Evolutionary conservation across 53 echinoderm and acorn worm species (phyloP).

Genomic region (Henricia sp.): DNA sequence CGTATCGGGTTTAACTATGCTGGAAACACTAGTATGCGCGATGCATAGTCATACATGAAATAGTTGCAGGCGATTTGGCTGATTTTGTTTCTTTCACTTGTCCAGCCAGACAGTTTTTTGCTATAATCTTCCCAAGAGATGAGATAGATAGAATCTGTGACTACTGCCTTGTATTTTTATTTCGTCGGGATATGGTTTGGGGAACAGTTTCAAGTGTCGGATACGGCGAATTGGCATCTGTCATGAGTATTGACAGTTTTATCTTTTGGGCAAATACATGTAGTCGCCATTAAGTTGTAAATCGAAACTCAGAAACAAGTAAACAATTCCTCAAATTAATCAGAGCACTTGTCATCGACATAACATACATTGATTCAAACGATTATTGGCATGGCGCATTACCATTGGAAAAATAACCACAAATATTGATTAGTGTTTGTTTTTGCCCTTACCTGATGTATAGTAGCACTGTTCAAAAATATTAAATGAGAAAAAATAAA

Average conservation of each 20-base stretch:
- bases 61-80: constrained; percentile 43
- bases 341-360: too few species aligned
- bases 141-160: neutral
- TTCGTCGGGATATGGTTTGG: constrained; percentile 4
- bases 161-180: neutral
- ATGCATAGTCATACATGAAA: neutral
- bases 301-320: too few species aligned
- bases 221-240: constrained; percentile 32
- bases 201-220: constrained; percentile 2
- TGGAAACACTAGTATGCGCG: neutral
- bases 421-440: too few species aligned
- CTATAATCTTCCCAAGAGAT: constrained; percentile 31
- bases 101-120: constrained; percentile 2
- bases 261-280: constrained; percentile 4
- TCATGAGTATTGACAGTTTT: constrained; percentile 42
- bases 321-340: too few species aligned
- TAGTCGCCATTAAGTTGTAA: too few species aligned
- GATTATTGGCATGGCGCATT: too few species aligned
- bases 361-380: too few species aligned
- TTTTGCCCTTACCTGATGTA: too few species aligned
- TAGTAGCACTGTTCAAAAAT: too few species aligned
- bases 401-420: too few species aligned
- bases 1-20: constrained; percentile 37
- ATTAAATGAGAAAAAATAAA: too few species aligned
- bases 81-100: neutral